Evolutionary conservation across 2,888 invertebrate genomes (phyloP).

Genomic region (Lysandra coridon): DNA sequence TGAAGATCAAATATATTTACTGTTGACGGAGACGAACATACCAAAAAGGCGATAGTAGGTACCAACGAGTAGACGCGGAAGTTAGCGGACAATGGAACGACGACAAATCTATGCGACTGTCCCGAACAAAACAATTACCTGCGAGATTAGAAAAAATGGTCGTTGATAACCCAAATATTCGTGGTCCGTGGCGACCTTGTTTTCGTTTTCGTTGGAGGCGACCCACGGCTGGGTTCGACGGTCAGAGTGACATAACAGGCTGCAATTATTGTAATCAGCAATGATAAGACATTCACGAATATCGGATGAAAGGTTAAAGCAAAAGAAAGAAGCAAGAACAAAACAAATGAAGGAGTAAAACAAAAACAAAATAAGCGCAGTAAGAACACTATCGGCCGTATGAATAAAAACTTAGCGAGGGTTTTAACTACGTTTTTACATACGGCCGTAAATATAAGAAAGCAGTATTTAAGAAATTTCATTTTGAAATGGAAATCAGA

Average conservation of each 20-base stretch:
- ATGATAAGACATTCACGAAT: not conserved
- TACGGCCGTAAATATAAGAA: no score
- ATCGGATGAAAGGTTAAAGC: not conserved
- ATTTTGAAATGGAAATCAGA: not conserved
- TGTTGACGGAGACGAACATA: not conserved
- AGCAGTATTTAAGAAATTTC: not conserved
- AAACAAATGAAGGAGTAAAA: not conserved
- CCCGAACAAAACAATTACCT: slow-evolving; percentile 18
- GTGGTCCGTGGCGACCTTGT: slow-evolving; percentile 72
- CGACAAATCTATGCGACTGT: slow-evolving; percentile 24
- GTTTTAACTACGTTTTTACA: no score
- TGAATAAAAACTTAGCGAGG: no score
- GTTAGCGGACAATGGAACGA: slow-evolving; percentile 31
- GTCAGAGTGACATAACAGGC: slow-evolving; percentile 51
- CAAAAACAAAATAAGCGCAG: not conserved
- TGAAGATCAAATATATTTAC: not conserved
- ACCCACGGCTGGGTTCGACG: slow-evolving; percentile 20
- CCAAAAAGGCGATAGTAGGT: not conserved
- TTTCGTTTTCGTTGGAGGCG: slow-evolving; percentile 68
- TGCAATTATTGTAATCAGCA: slow-evolving; percentile 46
- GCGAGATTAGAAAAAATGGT: slow-evolving; percentile 49
- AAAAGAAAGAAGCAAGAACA: not conserved
- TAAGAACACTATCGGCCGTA: no score
- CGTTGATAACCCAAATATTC: slow-evolving; percentile 63
- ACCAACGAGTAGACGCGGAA: not conserved